A percentile compares a stretch with the other conserved stretches of the same genome.
These are phyloP conservation scores for Laticauda laticaudata DNA, from an alignment of 2,113 vertebrate genomes.

Conservation along the genomic window DNA sequence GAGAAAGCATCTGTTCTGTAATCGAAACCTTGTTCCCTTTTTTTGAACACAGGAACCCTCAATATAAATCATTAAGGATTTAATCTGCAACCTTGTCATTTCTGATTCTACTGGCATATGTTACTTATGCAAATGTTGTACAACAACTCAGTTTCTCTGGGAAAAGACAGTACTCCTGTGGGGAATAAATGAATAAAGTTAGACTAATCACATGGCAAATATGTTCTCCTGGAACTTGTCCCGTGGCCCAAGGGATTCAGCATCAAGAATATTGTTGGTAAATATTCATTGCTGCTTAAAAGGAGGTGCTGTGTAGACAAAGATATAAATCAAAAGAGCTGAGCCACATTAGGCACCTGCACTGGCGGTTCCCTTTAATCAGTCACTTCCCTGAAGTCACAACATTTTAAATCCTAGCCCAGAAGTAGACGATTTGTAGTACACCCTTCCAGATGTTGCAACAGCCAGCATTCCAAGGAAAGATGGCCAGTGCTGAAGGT, in stretches of 20 bases:
- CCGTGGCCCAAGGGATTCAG: background rate
- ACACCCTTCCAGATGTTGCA: background rate
- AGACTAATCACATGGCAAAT: conserved; percentile 4
- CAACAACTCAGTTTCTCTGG: background rate
- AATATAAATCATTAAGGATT: conserved; percentile 23
- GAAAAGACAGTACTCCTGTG: background rate
- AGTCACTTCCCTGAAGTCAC: background rate
- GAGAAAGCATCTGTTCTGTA: background rate
- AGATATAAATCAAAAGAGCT: conserved; percentile 11
- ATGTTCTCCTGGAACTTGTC: conserved; percentile 15
- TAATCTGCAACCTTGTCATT: conserved; percentile 26
- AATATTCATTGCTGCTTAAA: background rate
- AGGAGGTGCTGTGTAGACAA: background rate
- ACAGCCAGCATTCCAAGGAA: background rate
- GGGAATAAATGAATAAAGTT: background rate
- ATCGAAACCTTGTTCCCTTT: conserved; percentile 9
- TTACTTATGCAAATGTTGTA: conserved; percentile 7
- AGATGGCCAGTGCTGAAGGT: background rate
- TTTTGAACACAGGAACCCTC: conserved; percentile 14
- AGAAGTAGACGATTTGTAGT: background rate
- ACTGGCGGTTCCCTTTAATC: background rate
- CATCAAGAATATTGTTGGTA: background rate
- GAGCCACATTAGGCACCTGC: background rate
- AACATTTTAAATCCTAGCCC: background rate
- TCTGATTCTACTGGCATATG: conserved; percentile 26